These are phyloP conservation scores for Epinephelus cyanopodus DNA, from an alignment of 2,113 vertebrate genomes.

Conservation along the genomic window DNA sequence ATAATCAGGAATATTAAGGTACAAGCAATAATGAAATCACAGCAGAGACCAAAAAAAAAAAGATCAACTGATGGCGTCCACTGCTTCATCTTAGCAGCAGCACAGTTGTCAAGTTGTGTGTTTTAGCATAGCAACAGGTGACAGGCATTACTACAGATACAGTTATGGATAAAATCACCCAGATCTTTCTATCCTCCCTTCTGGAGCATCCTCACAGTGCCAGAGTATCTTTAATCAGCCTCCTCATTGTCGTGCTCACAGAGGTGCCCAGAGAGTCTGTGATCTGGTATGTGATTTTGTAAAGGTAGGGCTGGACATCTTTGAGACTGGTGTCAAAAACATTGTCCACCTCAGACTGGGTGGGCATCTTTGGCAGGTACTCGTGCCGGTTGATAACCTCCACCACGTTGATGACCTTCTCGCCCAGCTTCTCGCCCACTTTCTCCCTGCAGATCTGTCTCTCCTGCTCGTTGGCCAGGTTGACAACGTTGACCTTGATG, in stretches of 20 bases:
- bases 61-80: background rate
- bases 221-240: conserved; percentile 98
- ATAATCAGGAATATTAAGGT: conserved; percentile 37
- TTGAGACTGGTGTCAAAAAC: conserved; percentile 97
- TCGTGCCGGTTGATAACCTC: conserved; percentile 98
- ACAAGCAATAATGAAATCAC: conserved; percentile 2
- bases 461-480: conserved; percentile 96
- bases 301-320: conserved; percentile 97
- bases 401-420: conserved; percentile 98
- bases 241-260: conserved; percentile 96
- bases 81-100: background rate
- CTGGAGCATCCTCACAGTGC: conserved; percentile 84
- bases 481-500: conserved; percentile 96
- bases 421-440: conserved; percentile 96
- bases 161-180: conserved; percentile 1
- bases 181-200: background rate
- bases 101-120: conserved; percentile 2
- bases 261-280: conserved; percentile 95
- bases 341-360: conserved; percentile 97
- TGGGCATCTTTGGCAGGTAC: conserved; percentile 99
- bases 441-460: conserved; percentile 98
- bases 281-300: conserved; percentile 98
- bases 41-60: conserved; percentile 14
- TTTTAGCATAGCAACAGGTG: background rate
- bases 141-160: conserved; percentile 1